Evolutionary conservation across 2,888 invertebrate genomes (phyloP), one percentile per base, ranked within the genome.

Genomic region (Torymus tubicola): DNA sequence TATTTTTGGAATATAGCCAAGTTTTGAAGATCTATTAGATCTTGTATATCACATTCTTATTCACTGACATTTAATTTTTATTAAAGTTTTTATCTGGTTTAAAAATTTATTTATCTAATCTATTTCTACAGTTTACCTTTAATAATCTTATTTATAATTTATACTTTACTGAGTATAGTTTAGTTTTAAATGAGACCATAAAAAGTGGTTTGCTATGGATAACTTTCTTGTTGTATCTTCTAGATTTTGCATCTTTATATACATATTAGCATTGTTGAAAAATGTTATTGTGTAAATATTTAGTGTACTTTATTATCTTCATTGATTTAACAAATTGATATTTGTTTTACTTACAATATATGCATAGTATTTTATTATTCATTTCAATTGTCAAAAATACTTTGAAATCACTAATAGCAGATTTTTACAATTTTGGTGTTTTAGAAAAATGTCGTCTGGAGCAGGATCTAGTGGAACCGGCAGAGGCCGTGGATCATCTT

Each of bases 391-490:
- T 18, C 14, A 31, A 14, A 5, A 42, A n/a, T 53, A 1, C 10
- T 58, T 24, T n/a, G 57, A 24, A 53, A 24, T 69, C 57, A 55
- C 5, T 55, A 31, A 64, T 42, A 10, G 31, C 18, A 8, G 5
- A 64, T 42, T 58, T 16, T 58, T 55, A 18, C 12, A 52, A 65
- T 50, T 55, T 63, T 73, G 71, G 4, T 16, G 57, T 63, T 85
- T 16, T 63, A 89, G 88, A 86, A 86, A 70, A 84, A 91, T 91
- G 91, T 90, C 91, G 83, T 91, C 90, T 71, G 90, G 95, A 90
- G 95, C 95, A 81, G 93, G 94, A 82, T 93, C 93, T 50, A 91
- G 92, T 85, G 92, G 92, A 81, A 92, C 93, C 71, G 92, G 92
- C 84, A 91, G 92, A 85, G 91, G 93, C 80, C 92, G 93, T 85